Evolutionary conservation across 1,140 invertebrate genomes (phyloP), one percentile per base, ranked within the genome.

Genomic region (Drosophila lowei): DNA sequence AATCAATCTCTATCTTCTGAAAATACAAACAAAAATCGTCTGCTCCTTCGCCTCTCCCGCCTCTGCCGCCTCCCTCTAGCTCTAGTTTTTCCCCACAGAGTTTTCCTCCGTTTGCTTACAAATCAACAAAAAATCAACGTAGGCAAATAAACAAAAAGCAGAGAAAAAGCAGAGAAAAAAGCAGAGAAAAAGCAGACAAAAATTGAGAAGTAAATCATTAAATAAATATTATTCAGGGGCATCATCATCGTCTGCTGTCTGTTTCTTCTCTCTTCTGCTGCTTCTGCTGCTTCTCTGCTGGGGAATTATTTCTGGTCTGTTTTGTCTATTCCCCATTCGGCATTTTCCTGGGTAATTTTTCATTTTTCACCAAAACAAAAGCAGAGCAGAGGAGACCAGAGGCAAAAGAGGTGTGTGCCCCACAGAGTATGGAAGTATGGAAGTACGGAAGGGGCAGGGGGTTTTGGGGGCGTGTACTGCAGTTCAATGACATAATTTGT

Each of bases 401-500:
- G 9, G 30, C 70, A 50, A 59, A 16, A 44, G 53, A 23, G 52
- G 43, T 18, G 16, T 18, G 16, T 18, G 16, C 16, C 16, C 16
- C 16, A 18, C 16, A 18, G 16, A 18, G 16, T 18, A 18, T 18
- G 18, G n/a, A n/a, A n/a, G n/a, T n/a, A n/a, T n/a, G n/a, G n/a
- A n/a, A n/a, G n/a, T n/a, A n/a, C n/a, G n/a, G n/a, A n/a, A n/a
- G n/a, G n/a, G n/a, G n/a, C n/a, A n/a, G n/a, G n/a, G n/a, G n/a
- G n/a, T n/a, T n/a, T n/a, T n/a, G 3, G 11, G 58, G 55, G 59
- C 66, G 71, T 42, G 38, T 48, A 21, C 46, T 49, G 70, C 73
- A 83, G 83, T 86, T 83, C 83, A 88, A 86, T 86, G 83, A 88
- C 83, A 86, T 86, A 86, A 88, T 86, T 86, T 86, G 83, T 86